These are phyloP conservation scores for Parnassius glacialis DNA, from an alignment of 2,888 invertebrate genomes.

Conservation along the genomic window DNA sequence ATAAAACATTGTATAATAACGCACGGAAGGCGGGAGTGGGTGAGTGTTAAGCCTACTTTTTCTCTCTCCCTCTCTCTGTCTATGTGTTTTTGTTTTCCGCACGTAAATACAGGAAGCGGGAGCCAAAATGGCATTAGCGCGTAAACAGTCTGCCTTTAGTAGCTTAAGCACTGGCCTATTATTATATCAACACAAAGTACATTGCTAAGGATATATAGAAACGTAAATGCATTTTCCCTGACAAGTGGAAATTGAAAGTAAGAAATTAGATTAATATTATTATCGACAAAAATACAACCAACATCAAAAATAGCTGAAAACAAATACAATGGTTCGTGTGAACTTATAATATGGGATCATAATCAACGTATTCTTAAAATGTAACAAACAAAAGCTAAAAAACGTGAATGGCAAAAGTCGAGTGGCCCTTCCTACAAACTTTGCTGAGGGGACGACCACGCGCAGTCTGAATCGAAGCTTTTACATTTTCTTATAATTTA, in stretches of 20 bases:
- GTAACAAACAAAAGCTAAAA: constrained; percentile 3
- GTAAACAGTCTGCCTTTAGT: constrained; percentile 46
- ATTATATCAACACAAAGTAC: constrained; percentile 60
- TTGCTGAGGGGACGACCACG: constrained; percentile 36
- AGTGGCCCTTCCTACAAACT: constrained; percentile 39
- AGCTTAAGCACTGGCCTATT: constrained; percentile 56
- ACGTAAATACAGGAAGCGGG: constrained; percentile 26
- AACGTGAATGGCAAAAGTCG: constrained; percentile 30
- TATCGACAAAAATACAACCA: background rate
- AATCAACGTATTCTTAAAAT: no score
- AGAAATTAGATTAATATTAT: constrained; percentile 19
- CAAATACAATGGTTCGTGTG: no score
- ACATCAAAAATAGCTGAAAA: no score
- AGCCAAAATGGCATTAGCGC: constrained; percentile 35
- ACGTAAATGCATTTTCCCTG: constrained; percentile 63
- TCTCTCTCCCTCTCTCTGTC: background rate
- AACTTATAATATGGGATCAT: no score
- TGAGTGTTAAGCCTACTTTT: constrained; percentile 6
- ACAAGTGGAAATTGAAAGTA: constrained; percentile 43
- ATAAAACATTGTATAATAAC: constrained; percentile 10
- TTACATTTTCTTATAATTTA: constrained; percentile 63
- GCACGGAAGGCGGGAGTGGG: constrained; percentile 2
- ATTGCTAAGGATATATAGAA: constrained; percentile 57
- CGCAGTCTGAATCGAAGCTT: constrained; percentile 41
- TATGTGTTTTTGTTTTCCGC: constrained; percentile 21